Evolutionary conservation across 2,113 vertebrate genomes (phyloP), one percentile per base, ranked within the genome.

Genomic region (Laticauda laticaudata): DNA sequence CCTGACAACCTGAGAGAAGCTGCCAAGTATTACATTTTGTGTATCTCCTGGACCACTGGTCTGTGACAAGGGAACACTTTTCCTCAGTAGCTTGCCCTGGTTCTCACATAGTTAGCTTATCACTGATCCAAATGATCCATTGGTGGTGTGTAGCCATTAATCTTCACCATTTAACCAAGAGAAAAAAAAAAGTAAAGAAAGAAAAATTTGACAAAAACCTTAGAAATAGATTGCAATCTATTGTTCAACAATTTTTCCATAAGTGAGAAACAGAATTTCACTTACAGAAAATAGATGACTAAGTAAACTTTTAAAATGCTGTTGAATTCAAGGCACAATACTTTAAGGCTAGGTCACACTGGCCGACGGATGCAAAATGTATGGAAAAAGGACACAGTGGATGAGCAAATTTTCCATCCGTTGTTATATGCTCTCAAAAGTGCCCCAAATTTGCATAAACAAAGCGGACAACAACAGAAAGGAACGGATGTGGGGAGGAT

Each of bases 51-150:
- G 81, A 81, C 93, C 88, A 86, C 15, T 95, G 89, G 0, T 91
- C 86, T 95, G 93, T 92, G 92, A 90, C 53, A 94, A n/a, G 89
- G 92, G 91, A 92, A 86, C 55, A 75, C 75, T 59, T 91, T 69
- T 86, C 24, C 24, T 23, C 24, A 14, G 87, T 92, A 91, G 43
- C 89, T 93, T 91, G 55, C 94, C 91, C 54, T 86, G 85, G 0
- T 93, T 61, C 48, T 95, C 90, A 94, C 48, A 93, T 51, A 91
- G 23, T 91, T 96, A 92, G 94, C 20, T 96, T 90, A 93, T 93
- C 0, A 0, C 3, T 90, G 87, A 89, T 93, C 34, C 90, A 94
- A 97, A 94, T 91, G 51, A 91, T 94, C n/a, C 18, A 56, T 92
- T 95, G 95, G 92, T 86, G 55, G 56, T 92, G 14, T 81, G 90